Evolutionary conservation across 2,113 vertebrate genomes (phyloP), one percentile per base, ranked within the genome.

Genomic region (Muntiacus reevesi): DNA sequence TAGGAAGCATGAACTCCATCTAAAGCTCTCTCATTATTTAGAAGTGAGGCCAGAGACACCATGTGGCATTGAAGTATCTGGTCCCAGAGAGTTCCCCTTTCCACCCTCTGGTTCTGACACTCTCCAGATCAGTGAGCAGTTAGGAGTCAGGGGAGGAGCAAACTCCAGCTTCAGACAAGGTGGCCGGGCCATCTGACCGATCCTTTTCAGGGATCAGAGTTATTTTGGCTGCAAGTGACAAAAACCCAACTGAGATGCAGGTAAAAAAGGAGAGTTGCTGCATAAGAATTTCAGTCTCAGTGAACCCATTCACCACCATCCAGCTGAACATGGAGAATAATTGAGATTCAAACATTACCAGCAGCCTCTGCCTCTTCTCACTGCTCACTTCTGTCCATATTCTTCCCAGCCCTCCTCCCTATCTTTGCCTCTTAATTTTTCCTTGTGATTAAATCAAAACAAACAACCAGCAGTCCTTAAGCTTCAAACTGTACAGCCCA

Each of bases 261-360:
- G 19, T 47, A 36, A 28, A 28, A 40, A 59, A 45, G 27, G 16
- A 52, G 8, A 1, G 11, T 40, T 6, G 19, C 11, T 15, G 3
- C 14, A 12, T 1, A 4, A 6, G 30, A 13, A 52, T 4, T 10
- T 36, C 7, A 16, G 27, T 17, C 36, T 60, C 55, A 2, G 1
- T 13, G 62, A 5, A 36, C 21, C 19, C 40, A 19, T 4, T 11
- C 50, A 9, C 13, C 28, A 17, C 21, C 60, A 45, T 23, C 40
- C 30, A 12, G 40, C 47, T 36, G 54, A 57, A 3, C 10, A 14
- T 47, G 23, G 23, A 21, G 33, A 52, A 55, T 30, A 9, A 1
- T 0, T 57, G 10, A 55, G 45, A n/a, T 23, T 23, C 9, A 3
- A 52, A 2, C 15, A 45, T 3, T 9, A 11, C 25, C 23, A 1